Percentiles rank a stretch among this genome's conserved stretches.
phyloP scores from a whole-genome alignment of 2,797 vertebrate species.

The Lithobates sylvaticus region DNA sequence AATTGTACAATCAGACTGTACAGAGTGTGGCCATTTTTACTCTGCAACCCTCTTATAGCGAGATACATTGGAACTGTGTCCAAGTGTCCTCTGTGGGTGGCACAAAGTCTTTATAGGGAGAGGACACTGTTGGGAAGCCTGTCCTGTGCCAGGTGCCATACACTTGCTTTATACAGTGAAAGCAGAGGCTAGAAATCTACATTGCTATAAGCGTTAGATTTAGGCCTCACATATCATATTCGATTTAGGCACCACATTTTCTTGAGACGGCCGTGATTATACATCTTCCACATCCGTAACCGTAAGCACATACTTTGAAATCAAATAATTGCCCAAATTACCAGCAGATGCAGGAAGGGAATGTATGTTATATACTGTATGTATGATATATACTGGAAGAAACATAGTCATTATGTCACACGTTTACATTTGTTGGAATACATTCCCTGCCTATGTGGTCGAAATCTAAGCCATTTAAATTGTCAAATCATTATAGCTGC shows the following conservation, averaged over 20 bases:
- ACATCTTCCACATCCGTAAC: neutral
- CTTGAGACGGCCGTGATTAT: neutral
- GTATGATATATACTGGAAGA: neutral
- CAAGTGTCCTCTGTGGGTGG: too few relatives aligned
- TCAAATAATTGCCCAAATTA: neutral
- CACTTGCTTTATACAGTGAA: neutral
- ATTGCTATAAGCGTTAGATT: neutral
- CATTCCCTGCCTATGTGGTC: neutral
- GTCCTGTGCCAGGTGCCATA: too few relatives aligned
- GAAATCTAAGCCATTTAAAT: neutral
- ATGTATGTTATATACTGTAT: neutral
- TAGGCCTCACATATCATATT: neutral
- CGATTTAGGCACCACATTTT: neutral
- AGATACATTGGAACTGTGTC: too few relatives aligned
- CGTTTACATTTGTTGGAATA: constrained; percentile 5
- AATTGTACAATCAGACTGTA: too few relatives aligned
- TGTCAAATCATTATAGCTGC: neutral
- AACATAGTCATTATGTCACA: neutral
- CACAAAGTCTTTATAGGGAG: too few relatives aligned
- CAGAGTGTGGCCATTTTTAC: too few relatives aligned
- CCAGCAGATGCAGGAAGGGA: neutral
- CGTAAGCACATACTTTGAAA: neutral
- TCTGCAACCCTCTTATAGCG: too few relatives aligned
- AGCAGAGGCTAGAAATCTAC: too few relatives aligned
- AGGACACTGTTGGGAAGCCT: too few relatives aligned